A percentile compares a stretch with the other conserved stretches of the same genome.
Conservation (phyloP, 2,797 vertebrate species). For the Silurus lanzhouensis region DNA sequence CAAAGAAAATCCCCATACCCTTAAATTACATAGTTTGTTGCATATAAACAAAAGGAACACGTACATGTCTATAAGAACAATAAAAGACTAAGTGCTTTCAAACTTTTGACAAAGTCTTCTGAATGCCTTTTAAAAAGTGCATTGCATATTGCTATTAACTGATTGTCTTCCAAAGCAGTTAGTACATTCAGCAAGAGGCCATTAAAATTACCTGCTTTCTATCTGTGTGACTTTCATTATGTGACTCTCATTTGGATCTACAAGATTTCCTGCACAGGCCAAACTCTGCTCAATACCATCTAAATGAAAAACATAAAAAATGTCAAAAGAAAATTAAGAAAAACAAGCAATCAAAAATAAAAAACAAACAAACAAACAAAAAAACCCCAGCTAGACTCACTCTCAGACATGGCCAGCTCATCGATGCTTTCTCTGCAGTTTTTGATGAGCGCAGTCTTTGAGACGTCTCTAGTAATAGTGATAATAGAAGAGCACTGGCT, state of each 20-base stretch:
- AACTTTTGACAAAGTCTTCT: too few species aligned
- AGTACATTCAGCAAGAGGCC: not conserved
- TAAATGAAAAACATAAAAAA: not conserved
- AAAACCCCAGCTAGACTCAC: not conserved
- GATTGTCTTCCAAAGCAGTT: not conserved
- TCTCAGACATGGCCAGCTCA: not conserved
- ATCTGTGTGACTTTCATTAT: not conserved
- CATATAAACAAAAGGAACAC: too few species aligned
- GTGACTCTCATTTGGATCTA: constrained; percentile 5
- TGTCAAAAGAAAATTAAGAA: not conserved
- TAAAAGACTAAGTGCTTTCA: too few species aligned
- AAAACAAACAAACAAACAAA: too few species aligned
- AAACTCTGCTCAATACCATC: not conserved
- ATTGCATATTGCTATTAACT: not conserved
- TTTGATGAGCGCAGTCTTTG: not conserved
- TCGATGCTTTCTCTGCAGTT: not conserved
- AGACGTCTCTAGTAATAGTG: not conserved
- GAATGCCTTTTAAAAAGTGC: not conserved
- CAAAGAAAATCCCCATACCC: too few species aligned
- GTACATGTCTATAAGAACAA: too few species aligned
- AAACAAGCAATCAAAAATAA: not conserved
- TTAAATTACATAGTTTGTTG: too few species aligned
- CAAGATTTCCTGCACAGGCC: not conserved
- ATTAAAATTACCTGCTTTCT: not conserved
- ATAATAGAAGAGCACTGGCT: not conserved